Evolutionary conservation across 1,140 invertebrate species (phyloP).

Genomic region (Latrodectus geometricus): DNA sequence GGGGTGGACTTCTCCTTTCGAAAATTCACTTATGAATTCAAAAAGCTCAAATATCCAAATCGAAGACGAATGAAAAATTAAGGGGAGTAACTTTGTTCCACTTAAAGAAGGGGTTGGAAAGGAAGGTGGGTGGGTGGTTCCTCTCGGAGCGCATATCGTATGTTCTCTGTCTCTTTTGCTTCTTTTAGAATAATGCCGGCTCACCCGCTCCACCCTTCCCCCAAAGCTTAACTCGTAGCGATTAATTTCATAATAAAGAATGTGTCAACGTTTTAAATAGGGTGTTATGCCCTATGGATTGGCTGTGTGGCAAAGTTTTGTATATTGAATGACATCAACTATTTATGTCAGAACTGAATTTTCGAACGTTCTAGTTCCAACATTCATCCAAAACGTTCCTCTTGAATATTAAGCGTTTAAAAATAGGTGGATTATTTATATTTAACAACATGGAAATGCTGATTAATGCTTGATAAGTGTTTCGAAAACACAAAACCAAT

Average conservation of each 20-base stretch:
- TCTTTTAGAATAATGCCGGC: conserved; percentile 23
- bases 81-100: conserved; percentile 13
- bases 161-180: conserved; percentile 1
- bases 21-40: conserved; percentile 59
- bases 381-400: too few species aligned
- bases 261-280: conserved; percentile 30
- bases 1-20: conserved; percentile 9
- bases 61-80: conserved; percentile 60
- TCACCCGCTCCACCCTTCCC: conserved; percentile 1
- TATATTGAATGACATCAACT: neutral
- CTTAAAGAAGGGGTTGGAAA: neutral
- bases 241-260: conserved; percentile 62
- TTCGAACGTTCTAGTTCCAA: too few species aligned
- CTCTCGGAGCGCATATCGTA: conserved; percentile 16
- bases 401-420: too few species aligned
- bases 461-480: too few species aligned
- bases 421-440: too few species aligned
- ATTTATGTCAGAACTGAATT: neutral
- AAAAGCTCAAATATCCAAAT: conserved; percentile 59
- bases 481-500: too few species aligned
- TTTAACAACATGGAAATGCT: too few species aligned
- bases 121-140: neutral
- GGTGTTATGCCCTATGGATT: conserved; percentile 13
- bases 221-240: neutral
- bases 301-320: neutral